Base-by-base conservation (phyloP, 2,888 invertebrate species). In the Volucella zonaria region DNA sequence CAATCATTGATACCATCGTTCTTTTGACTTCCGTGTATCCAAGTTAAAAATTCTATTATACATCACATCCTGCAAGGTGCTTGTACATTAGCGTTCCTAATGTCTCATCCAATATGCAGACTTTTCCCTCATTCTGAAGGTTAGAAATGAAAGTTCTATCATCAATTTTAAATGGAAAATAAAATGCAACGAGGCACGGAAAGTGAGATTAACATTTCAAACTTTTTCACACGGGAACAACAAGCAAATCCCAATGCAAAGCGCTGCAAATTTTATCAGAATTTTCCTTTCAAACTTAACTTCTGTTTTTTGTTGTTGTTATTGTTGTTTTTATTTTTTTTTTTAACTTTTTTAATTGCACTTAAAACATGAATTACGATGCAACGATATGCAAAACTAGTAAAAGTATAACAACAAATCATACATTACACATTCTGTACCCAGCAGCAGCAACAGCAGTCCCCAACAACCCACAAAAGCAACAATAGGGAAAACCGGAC, bases 401-500 rank as follows among this genome's bases (percentile, higher is more conserved):
- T 81, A 85, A 85, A 81, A 85, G 85, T 76, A 58, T 73, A 80
- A 67, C 76, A 81, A 85, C 80, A 85, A 73, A 81, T 85, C 80
- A 76, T 77, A 82, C 15, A 70, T 70, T 74, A 67, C 61, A 85
- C 59, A 67, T 85, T 74, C 62, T 73, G 61, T 38, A 80, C 66
- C 38, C 70, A 83, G 56, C 73, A 67, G 67, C 76, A 58, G 74
- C 64, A 51, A 40, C 71, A 64, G 70, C 61, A 54, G 40, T 45
- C 62, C 15, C 73, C 70, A 62, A 76, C 66, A 76, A 54, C 18
- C 11, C 40, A 68, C 49, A 75, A 68, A 45, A 58, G 14, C 58
- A 67, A 76, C 51, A 76, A 67, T 74, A 75, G 70, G 58, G 14
- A 70, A 81, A 79, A 74, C 79, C 79, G 75, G 66, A 71, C 75